Conservation (phyloP, 2,888 invertebrate genomes). For the Dromius quadrimaculatus region DNA sequence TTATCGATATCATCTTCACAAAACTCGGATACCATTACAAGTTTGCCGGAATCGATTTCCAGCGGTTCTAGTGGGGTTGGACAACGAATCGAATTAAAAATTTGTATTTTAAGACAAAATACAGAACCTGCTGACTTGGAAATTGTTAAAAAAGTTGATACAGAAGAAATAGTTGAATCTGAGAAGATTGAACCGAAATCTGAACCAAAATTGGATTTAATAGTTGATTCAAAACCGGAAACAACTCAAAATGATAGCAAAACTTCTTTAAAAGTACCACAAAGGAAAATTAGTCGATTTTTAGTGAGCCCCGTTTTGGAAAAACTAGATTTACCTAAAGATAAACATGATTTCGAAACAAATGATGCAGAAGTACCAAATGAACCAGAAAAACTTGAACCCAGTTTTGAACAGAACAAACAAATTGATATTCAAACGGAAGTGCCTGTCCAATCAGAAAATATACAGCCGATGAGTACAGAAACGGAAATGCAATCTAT, state of each 20-base stretch:
- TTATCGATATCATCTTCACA: constrained; percentile 17
- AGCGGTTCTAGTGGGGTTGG: constrained; percentile 24
- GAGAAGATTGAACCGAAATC: constrained; percentile 13
- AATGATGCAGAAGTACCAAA: constrained; percentile 2
- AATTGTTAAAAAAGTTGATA: constrained; percentile 36
- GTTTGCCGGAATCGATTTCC: constrained; percentile 30
- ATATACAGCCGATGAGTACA: not conserved
- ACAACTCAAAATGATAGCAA: constrained; percentile 53
- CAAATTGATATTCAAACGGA: not conserved
- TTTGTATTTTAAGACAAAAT: constrained; percentile 34
- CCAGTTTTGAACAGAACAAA: not conserved
- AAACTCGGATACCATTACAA: constrained; percentile 42
- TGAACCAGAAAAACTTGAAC: not conserved
- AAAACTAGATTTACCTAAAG: constrained; percentile 66
- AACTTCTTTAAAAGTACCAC: constrained; percentile 66
- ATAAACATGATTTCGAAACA: constrained; percentile 62
- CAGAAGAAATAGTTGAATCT: constrained; percentile 38
- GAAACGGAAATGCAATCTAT: not conserved
- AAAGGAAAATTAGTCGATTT: constrained; percentile 84
- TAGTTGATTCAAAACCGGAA: constrained; percentile 55
- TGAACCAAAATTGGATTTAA: not conserved
- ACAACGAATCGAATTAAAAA: constrained; percentile 43
- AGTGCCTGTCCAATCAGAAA: not conserved
- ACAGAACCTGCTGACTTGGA: constrained; percentile 26
- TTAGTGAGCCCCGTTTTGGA: constrained; percentile 84